Evolutionary conservation across 2,888 invertebrate genomes (phyloP).

Genomic region (Emmelina monodactyla): DNA sequence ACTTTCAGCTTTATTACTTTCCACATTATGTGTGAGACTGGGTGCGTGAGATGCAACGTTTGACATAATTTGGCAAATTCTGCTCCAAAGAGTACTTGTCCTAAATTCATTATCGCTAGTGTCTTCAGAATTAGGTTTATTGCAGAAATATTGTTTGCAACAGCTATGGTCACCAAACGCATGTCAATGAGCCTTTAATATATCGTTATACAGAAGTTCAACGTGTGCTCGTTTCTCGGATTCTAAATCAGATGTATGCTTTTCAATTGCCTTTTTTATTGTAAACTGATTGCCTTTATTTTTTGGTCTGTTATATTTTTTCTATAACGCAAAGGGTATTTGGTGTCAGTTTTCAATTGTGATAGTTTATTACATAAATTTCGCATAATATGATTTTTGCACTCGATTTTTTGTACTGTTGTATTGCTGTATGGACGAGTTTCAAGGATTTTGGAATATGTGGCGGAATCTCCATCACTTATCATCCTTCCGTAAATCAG

Average conservation of each 20-base stretch:
- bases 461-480: constrained; percentile 11
- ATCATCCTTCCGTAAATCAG: constrained; percentile 12
- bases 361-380: constrained; percentile 1
- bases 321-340: constrained; percentile 4
- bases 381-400: constrained; percentile 1
- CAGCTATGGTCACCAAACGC: not conserved
- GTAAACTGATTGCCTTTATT: not conserved
- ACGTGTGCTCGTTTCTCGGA: constrained; percentile 4
- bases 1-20: constrained; percentile 1
- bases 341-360: constrained; percentile 5
- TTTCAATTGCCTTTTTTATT: constrained; percentile 4
- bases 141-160: not conserved
- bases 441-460: constrained; percentile 10
- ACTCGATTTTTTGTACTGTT: constrained; percentile 2
- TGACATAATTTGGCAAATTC: not conserved
- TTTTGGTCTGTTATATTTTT: constrained; percentile 5
- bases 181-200: not conserved
- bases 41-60: constrained; percentile 1
- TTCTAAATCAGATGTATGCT: constrained; percentile 5
- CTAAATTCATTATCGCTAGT: not conserved
- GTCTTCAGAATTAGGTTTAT: not conserved
- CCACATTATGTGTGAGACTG: not conserved
- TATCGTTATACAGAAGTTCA: not conserved
- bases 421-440: constrained; percentile 7
- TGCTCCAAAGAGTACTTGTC: not conserved